These are phyloP conservation scores for Camponotus fellah DNA, from an alignment of 2,888 invertebrate genomes.

Conservation along the genomic window DNA sequence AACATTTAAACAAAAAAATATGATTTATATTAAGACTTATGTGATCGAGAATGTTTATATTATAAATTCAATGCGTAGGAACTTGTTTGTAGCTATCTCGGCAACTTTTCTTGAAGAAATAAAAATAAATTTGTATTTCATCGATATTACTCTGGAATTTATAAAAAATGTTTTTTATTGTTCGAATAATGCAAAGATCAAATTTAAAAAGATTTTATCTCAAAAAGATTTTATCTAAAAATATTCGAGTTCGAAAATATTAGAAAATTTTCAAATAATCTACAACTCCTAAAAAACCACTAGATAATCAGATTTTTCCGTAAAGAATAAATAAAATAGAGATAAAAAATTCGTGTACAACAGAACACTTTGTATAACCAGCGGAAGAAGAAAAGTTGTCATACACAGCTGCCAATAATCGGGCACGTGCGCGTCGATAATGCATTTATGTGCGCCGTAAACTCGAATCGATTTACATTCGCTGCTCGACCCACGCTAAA, in stretches of 20 bases:
- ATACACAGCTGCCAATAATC: constrained; percentile 30
- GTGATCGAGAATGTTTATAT: background rate
- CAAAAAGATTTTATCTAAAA: background rate
- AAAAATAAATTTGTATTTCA: background rate
- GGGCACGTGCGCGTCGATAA: constrained; percentile 24
- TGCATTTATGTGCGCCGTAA: background rate
- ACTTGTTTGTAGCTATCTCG: background rate
- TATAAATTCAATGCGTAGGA: background rate
- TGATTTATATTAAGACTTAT: background rate
- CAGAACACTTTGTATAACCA: constrained; percentile 38
- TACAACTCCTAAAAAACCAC: background rate
- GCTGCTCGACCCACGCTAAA: constrained; percentile 41
- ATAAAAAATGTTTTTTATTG: background rate
- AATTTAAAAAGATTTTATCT: background rate
- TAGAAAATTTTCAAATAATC: background rate
- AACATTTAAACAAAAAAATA: background rate
- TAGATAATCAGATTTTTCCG: background rate
- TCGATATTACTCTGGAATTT: background rate
- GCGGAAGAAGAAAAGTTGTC: constrained; percentile 48
- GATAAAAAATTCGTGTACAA: constrained; percentile 22
- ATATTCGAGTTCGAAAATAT: background rate
- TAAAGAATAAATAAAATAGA: background rate
- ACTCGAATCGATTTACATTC: constrained; percentile 31
- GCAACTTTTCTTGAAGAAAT: background rate
- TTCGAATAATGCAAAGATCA: background rate